Conservation (phyloP, 2,797 vertebrate species). For the Syndactyla subalaris region DNA sequence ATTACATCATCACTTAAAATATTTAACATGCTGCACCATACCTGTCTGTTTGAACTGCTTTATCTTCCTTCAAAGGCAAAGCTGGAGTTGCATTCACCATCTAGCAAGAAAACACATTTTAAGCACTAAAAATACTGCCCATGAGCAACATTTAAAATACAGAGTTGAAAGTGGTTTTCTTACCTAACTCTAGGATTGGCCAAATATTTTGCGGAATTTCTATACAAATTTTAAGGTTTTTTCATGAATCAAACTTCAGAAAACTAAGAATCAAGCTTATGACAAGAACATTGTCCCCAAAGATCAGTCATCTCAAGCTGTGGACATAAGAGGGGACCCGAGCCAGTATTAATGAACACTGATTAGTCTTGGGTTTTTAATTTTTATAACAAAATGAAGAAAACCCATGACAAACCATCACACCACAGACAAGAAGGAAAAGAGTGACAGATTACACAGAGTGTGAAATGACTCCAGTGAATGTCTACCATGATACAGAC, state of each 20-base stretch:
- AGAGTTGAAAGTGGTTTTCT: neutral
- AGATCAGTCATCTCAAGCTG: neutral
- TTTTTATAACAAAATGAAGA: neutral
- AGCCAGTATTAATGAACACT: neutral
- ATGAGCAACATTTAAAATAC: neutral
- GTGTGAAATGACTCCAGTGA: neutral
- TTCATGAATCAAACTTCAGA: neutral
- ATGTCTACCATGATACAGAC: neutral
- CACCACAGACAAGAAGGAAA: neutral
- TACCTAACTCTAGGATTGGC: neutral
- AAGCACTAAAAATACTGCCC: neutral
- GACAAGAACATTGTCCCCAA: neutral
- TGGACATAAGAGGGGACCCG: accelerated
- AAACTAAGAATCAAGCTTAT: neutral
- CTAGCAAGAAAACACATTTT: neutral
- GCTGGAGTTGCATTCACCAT: neutral
- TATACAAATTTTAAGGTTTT: neutral
- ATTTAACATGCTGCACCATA: neutral
- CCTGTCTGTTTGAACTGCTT: constrained; percentile 42
- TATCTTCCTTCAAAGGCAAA: constrained; percentile 45
- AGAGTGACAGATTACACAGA: neutral
- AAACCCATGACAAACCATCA: neutral
- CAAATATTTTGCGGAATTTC: neutral
- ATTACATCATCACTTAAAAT: neutral
- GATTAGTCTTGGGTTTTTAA: neutral